Conservation (phyloP, 2,113 vertebrate genomes). For the Sceloporus undulatus region DNA sequence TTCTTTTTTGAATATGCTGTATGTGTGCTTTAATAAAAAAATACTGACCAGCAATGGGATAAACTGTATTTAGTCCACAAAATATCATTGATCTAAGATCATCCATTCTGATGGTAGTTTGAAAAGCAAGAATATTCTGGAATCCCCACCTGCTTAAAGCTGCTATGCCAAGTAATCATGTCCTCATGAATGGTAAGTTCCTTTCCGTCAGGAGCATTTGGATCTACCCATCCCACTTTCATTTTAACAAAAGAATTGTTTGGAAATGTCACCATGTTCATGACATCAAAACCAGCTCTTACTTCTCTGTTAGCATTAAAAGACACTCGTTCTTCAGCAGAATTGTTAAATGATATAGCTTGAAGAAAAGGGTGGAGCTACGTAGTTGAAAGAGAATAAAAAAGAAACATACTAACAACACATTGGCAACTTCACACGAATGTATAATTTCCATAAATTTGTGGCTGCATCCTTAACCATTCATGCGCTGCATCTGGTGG, state of each 20-base stretch:
- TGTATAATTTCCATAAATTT: no score
- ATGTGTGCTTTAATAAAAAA: background rate
- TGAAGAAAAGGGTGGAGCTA: constrained; percentile 13
- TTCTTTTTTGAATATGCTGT: no score
- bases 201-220: background rate
- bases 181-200: background rate
- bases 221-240: constrained; percentile 5
- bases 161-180: background rate
- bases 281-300: constrained; percentile 1
- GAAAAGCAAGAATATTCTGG: no score
- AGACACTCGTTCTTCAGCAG: constrained; percentile 5
- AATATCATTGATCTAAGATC: background rate
- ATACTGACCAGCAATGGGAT: no score
- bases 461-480: no score
- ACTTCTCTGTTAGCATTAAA: background rate
- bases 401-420: background rate
- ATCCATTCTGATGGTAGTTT: no score
- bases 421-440: background rate
- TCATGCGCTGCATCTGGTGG: no score
- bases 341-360: constrained; percentile 11
- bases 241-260: background rate
- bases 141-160: background rate
- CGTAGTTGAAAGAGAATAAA: background rate
- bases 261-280: background rate
- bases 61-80: background rate